Evolutionary conservation across 2,797 vertebrate genomes (phyloP).

Genomic region (Chelon labrosus): DNA sequence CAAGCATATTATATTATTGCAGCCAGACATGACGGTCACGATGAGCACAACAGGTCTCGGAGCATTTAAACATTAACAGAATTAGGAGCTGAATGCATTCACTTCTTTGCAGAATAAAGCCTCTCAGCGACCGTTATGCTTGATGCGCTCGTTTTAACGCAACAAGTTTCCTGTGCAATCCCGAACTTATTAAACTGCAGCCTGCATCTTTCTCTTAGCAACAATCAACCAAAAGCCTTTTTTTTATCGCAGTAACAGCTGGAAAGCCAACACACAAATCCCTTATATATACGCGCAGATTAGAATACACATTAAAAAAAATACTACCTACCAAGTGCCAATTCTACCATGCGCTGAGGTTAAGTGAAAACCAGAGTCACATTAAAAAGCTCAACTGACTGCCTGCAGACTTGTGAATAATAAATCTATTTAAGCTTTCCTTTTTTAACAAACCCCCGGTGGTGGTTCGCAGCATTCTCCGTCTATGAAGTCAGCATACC

Average conservation of each 20-base stretch:
- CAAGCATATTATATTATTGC: neutral
- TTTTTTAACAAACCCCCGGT: constrained; percentile 59
- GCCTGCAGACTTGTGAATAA: constrained; percentile 20
- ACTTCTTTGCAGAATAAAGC: neutral
- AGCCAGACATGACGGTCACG: neutral
- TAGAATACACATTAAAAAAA: neutral
- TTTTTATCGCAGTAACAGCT: neutral
- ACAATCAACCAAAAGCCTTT: neutral
- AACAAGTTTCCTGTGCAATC: constrained; percentile 44
- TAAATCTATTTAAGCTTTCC: constrained; percentile 48
- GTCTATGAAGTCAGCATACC: constrained; percentile 61
- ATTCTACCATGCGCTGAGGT: constrained; percentile 13
- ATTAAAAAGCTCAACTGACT: constrained; percentile 25
- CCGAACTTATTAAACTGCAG: neutral
- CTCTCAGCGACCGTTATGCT: neutral
- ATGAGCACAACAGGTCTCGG: neutral
- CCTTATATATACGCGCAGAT: neutral
- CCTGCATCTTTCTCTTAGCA: neutral
- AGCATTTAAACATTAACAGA: constrained; percentile 1
- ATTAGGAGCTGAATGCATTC: neutral
- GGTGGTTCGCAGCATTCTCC: constrained; percentile 63
- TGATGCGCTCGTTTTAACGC: constrained; percentile 24
- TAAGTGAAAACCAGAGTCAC: constrained; percentile 7
- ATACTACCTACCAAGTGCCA: neutral
- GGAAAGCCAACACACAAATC: neutral